A percentile compares a stretch with the other conserved stretches of the same genome.
Evolutionary conservation across 2,113 vertebrate species (phyloP).

Genomic region (Promerops cafer): DNA sequence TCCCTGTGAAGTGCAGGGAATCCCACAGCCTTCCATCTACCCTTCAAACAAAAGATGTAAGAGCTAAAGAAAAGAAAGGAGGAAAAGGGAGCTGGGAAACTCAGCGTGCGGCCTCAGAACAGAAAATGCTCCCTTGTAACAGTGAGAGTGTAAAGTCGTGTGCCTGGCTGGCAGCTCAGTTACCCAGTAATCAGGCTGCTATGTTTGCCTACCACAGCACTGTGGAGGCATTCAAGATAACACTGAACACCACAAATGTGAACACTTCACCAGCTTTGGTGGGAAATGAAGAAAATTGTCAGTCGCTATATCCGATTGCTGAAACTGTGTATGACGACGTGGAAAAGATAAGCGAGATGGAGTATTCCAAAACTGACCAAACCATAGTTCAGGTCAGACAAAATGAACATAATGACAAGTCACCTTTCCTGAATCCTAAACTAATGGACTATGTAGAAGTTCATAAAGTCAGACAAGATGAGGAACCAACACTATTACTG

Average conservation of each 20-base stretch:
- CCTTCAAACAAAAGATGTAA: neutral
- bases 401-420: slow-evolving; percentile 28
- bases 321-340: neutral
- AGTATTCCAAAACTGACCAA: slow-evolving; percentile 14
- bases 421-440: slow-evolving; percentile 23
- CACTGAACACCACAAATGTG: neutral
- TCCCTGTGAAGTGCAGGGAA: slow-evolving; percentile 76
- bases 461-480: slow-evolving; percentile 77
- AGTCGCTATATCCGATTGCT: neutral
- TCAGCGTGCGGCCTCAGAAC: neutral
- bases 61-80: slow-evolving; percentile 32
- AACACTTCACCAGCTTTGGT: neutral
- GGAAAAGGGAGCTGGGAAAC: neutral
- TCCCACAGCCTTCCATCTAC: neutral
- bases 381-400: neutral
- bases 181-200: slow-evolving; percentile 36
- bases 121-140: neutral
- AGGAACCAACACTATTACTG: slow-evolving; percentile 74
- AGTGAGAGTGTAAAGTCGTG: slow-evolving; percentile 58
- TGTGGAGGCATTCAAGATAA: slow-evolving; percentile 46
- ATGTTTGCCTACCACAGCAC: slow-evolving; percentile 67
- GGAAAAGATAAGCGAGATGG: neutral
- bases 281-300: slow-evolving; percentile 34
- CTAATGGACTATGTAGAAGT: slow-evolving; percentile 86
- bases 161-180: slow-evolving; percentile 75